phyloP scores from a whole-genome alignment of 2,797 vertebrate species.

The Diplodus puntazzo region DNA sequence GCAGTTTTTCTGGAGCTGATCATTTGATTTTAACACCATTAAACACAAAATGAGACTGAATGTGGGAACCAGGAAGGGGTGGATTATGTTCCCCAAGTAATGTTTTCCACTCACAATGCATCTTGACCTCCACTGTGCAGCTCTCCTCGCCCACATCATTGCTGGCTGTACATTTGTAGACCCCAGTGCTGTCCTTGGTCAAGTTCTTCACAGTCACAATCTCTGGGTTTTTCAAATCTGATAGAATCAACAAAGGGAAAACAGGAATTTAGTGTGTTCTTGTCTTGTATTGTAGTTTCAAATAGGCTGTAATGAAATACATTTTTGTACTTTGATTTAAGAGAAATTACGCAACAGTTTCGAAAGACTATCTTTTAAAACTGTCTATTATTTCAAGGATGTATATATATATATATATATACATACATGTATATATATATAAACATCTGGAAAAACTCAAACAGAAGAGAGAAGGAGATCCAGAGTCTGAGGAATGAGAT shows the following conservation, averaged over 20 bases:
- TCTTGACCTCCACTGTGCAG: constrained; percentile 90
- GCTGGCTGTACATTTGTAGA: constrained; percentile 91
- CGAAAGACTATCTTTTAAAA: background rate
- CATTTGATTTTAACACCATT: too few relatives aligned
- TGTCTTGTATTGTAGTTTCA: background rate
- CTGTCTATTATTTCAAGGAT: background rate
- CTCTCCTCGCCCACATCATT: constrained; percentile 93
- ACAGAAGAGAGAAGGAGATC: too few relatives aligned
- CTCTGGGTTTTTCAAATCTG: constrained; percentile 91
- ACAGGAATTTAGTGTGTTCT: background rate
- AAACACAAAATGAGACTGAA: too few relatives aligned
- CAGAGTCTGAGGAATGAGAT: too few relatives aligned
- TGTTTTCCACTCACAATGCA: constrained; percentile 89
- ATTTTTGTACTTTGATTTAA: background rate
- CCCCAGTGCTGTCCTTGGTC: constrained; percentile 86
- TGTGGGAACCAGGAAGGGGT: too few relatives aligned
- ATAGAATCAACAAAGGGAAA: background rate
- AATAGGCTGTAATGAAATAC: background rate
- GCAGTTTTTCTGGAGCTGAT: too few relatives aligned
- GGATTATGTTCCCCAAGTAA: background rate
- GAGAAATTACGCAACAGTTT: background rate
- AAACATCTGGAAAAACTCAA: too few relatives aligned
- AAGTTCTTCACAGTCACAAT: constrained; percentile 91
- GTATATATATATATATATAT: too few relatives aligned
- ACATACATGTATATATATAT: too few relatives aligned